These are phyloP conservation scores for Martes flavigula DNA, from an alignment of 2,797 vertebrate species.

Conservation along the genomic window DNA sequence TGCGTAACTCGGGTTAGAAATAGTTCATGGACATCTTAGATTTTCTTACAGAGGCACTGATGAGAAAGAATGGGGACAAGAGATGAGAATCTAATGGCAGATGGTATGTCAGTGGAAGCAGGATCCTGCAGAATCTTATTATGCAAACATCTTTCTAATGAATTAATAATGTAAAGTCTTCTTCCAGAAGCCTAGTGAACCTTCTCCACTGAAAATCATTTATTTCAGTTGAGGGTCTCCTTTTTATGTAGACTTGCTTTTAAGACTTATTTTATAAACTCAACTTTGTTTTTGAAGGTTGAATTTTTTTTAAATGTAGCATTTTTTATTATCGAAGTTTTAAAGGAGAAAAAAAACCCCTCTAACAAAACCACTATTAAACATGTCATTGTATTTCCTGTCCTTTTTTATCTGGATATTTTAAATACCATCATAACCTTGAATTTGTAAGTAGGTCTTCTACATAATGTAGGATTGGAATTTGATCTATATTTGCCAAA, in stretches of 20 bases:
- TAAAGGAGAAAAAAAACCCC: not conserved
- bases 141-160: not conserved
- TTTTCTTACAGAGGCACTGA: not conserved
- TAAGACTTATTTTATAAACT: slow-evolving; percentile 11
- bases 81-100: not conserved
- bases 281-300: not conserved
- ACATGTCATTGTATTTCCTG: not conserved
- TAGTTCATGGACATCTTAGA: not conserved
- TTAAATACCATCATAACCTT: not conserved
- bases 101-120: not conserved
- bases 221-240: not conserved
- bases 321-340: not conserved
- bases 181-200: not conserved
- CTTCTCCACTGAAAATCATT: not conserved
- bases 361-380: not conserved
- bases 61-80: not conserved
- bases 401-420: not conserved
- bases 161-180: not conserved
- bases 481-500: not conserved
- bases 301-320: not conserved
- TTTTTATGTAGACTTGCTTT: not conserved
- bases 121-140: not conserved
- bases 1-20: not conserved
- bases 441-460: not conserved
- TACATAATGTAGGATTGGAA: not conserved